Evolutionary conservation across 2,888 invertebrate species (phyloP), one percentile per base, ranked within the genome.

Genomic region (Pyrrhosoma nymphula): DNA sequence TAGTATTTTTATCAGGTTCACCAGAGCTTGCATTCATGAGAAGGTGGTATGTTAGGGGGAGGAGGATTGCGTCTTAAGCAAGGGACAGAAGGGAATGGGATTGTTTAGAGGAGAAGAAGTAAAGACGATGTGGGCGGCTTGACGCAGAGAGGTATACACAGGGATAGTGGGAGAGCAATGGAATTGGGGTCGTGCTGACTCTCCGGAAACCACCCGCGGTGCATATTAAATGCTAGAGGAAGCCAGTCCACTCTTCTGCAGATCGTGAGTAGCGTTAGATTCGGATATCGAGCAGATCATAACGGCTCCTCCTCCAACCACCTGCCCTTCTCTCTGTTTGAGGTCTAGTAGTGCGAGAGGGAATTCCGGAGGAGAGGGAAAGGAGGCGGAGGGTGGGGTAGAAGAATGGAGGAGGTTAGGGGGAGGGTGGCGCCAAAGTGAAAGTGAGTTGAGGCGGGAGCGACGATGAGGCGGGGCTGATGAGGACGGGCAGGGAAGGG

Each of bases 211-310:
- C 56, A 63, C 60, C 63, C 91, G 91, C 63, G 91, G 91, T 91
- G 91, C 91, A 91, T 91, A 91, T 91, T 91, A 91, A 91, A 63
- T 60, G 63, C 63, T 35, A 60, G 35, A 60, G 30, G 90, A 56
- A 30, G 26, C 90, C 90, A n/a, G 30, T 90, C 56, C 91, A 39
- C 91, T 91, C 63, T 47, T 63, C 69, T 69, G 26, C 12, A 39
- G 91, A 91, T 91, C 91, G 91, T 91, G 91, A 60, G 91, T 60
- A 63, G 91, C 91, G 91, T 91, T 63, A 91, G 91, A 91, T 91
- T 91, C 91, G 63, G 91, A 91, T 91, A 91, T 91, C 63, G 91
- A 91, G 39, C 88, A 88, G 47, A 88, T 88, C 88, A 47, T 47
- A 47, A 88, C 88, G 88, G 88, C 88, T 88, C 39, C 88, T 47